Base-by-base conservation (phyloP, 2,888 invertebrate genomes). In the Idaea aversata region DNA sequence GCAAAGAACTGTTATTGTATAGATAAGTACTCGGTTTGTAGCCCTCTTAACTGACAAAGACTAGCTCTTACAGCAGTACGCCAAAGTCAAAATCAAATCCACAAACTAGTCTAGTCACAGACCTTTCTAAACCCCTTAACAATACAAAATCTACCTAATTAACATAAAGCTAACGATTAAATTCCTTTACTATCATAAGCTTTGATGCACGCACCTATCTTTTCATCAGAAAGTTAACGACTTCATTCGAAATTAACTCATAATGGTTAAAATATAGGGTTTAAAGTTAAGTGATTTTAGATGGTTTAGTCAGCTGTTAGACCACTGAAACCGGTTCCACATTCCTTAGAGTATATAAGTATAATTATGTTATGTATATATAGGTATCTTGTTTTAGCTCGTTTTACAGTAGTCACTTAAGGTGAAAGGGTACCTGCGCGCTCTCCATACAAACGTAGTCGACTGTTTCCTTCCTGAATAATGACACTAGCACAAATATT, bases 171-270 rank as follows among this genome's bases (percentile, higher is more conserved):
- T 67, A 67, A 70, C 68, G 64, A 61, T 63, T 59, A 69, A 61
- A 65, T 70, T 69, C 58, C 63, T 58, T 34, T 61, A 35, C 61
- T 69, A 68, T 10, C 47, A 63, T 69, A 69, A 72, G 72, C 71
- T 68, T 76, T 74, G 76, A 76, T 75, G 73, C 72, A 75, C 76
- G 47, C 73, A 74, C 72, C 73, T 76, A 76, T 75, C 77, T 75
- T 64, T 70, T 69, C 71, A 77, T 80, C 80, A 77, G 76, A 81
- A 75, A 78, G 77, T 75, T 71, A 75, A 74, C 73, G 69, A 34
- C 57, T 57, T 15, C 59, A 47, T 61, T 0, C 57, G 47, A 65
- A 64, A 63, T 15, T 58, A 57, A 7, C 59, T 60, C 66, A 16
- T 67, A 63, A n/a, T 2, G 0, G 0, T n/a, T 34, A 2, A 47